phyloP scores from a whole-genome alignment of 2,113 vertebrate genomes.

The Euleptes europaea region DNA sequence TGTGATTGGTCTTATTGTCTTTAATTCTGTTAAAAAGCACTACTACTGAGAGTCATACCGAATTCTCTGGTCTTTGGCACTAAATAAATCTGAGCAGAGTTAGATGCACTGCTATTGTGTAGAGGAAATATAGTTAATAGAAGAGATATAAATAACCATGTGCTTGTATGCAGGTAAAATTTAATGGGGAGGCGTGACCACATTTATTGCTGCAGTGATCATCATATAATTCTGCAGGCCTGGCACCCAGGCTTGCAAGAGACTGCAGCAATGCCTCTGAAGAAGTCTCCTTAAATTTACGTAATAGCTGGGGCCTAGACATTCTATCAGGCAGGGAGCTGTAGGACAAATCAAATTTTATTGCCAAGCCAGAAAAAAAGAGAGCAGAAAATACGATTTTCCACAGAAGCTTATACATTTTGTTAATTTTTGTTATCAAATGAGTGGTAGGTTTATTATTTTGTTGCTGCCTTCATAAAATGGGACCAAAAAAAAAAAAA shows the following conservation, averaged over 20 bases:
- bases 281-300: constrained; percentile 61
- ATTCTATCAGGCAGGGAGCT: constrained; percentile 37
- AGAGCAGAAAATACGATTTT: constrained; percentile 61
- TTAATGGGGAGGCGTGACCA: constrained; percentile 48
- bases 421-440: constrained; percentile 56
- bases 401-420: constrained; percentile 60
- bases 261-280: constrained; percentile 39
- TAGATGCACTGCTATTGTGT: neutral
- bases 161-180: constrained; percentile 32
- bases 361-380: constrained; percentile 41
- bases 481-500: constrained; percentile 38
- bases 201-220: constrained; percentile 31
- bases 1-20: neutral
- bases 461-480: constrained; percentile 51
- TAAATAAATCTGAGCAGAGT: constrained; percentile 29
- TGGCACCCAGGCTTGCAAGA: constrained; percentile 35
- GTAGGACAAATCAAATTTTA: constrained; percentile 67
- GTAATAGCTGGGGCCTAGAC: constrained; percentile 58
- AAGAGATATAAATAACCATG: constrained; percentile 41
- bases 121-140: constrained; percentile 35
- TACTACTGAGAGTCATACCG: rapidly evolving
- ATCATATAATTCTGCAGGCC: constrained; percentile 10
- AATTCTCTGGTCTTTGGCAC: neutral
- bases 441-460: constrained; percentile 54
- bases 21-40: neutral